Evolutionary conservation across 2,797 vertebrate genomes (phyloP).

Genomic region (Chloroceryle amazona): DNA sequence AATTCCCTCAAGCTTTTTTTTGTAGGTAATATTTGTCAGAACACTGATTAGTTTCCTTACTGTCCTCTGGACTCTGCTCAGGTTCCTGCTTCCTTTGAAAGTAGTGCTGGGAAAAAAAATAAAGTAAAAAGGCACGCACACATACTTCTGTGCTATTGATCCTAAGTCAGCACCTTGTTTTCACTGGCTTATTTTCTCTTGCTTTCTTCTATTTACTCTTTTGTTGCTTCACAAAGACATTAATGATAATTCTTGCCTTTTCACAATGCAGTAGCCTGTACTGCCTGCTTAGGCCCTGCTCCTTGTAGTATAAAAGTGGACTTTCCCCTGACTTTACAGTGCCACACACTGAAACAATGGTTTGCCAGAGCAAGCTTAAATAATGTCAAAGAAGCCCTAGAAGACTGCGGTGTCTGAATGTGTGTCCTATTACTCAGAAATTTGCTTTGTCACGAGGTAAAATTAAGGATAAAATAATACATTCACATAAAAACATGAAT

Average conservation of each 20-base stretch:
- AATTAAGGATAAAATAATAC: neutral
- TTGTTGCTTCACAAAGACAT: neutral
- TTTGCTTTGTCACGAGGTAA: neutral
- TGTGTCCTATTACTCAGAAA: neutral
- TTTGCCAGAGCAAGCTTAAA: neutral
- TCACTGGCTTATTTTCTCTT: neutral
- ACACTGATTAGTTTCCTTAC: neutral
- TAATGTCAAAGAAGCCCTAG: neutral
- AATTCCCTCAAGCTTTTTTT: slow-evolving; percentile 17
- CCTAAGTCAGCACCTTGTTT: neutral
- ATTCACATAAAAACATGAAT: neutral
- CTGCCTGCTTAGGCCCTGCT: neutral
- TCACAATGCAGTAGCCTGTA: neutral
- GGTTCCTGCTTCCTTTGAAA: neutral
- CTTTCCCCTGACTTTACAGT: neutral
- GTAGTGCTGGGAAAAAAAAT: neutral
- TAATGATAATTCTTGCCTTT: neutral
- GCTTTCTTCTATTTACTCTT: neutral
- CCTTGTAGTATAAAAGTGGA: neutral
- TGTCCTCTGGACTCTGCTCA: neutral
- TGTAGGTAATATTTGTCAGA: neutral
- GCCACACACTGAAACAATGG: neutral
- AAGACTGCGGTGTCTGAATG: neutral
- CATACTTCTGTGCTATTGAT: neutral
- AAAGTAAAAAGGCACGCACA: neutral